Conservation (phyloP, 2,797 vertebrate genomes). For the Poecilia velifera region DNA sequence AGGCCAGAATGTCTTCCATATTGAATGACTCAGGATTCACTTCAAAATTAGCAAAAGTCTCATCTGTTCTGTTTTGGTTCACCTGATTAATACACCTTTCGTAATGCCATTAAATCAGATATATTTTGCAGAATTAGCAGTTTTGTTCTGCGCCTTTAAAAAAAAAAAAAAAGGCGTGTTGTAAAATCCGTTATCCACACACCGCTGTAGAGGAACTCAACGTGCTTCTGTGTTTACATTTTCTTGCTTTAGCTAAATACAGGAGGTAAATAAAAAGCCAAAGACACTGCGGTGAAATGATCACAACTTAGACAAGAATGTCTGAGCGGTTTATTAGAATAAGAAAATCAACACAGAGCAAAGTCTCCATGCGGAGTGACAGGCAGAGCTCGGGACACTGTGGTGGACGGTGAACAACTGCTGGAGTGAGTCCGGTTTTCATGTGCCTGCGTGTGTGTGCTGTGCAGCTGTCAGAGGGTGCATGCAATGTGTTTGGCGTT, state of each 20-base stretch:
- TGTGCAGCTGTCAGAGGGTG: slow-evolving; percentile 67
- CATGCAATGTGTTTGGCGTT: slow-evolving; percentile 75
- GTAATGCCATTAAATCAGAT: neutral
- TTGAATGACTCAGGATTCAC: neutral
- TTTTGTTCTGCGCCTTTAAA: neutral
- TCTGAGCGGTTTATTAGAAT: slow-evolving; percentile 85
- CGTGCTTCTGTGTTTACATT: neutral
- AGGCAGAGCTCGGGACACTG: slow-evolving; percentile 76
- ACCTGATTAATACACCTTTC: neutral
- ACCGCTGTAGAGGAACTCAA: neutral
- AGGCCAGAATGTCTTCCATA: neutral
- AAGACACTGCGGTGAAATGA: slow-evolving; percentile 30
- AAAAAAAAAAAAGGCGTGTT: neutral
- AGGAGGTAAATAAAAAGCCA: neutral
- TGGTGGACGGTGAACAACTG: slow-evolving; percentile 71
- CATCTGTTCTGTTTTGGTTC: neutral
- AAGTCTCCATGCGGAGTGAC: slow-evolving; percentile 83
- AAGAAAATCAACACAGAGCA: slow-evolving; percentile 84
- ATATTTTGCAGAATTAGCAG: neutral
- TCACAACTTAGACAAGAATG: slow-evolving; percentile 49
- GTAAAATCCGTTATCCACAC: neutral
- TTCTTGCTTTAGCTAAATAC: neutral
- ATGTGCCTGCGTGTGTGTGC: slow-evolving; percentile 22
- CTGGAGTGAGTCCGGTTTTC: slow-evolving; percentile 48
- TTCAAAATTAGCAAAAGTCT: neutral